Percentiles rank a stretch among this genome's conserved stretches.
These are phyloP conservation scores for Zeugodacus cucurbitae DNA, from an alignment of 1,140 invertebrate species.

Conservation along the genomic window DNA sequence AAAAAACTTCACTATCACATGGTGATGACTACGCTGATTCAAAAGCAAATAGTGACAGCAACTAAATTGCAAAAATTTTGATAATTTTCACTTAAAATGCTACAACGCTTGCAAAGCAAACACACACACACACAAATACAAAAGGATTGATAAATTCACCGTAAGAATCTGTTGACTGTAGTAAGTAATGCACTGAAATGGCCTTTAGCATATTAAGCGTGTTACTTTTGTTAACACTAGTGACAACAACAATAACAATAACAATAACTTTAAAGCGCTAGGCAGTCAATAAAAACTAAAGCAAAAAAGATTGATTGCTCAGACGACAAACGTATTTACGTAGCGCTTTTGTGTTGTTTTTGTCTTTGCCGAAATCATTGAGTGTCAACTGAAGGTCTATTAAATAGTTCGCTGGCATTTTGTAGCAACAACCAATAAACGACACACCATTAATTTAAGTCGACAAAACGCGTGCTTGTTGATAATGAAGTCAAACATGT, in stretches of 20 bases:
- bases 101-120: no score
- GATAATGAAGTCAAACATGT: neutral
- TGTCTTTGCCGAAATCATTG: neutral
- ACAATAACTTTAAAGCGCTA: neutral
- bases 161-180: no score
- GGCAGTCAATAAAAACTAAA: neutral
- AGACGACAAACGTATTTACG: neutral
- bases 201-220: neutral
- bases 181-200: neutral
- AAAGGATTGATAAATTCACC: neutral
- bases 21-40: neutral
- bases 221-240: neutral
- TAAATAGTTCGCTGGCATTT: neutral
- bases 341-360: neutral
- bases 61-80: neutral
- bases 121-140: no score
- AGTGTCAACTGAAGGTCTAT: slow-evolving; percentile 9
- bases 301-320: neutral
- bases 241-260: neutral
- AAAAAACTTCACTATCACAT: neutral
- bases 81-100: neutral
- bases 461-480: neutral
- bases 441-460: neutral
- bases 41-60: neutral
- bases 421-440: neutral